Percentiles rank a stretch among this genome's conserved stretches.
Evolutionary conservation across 2,113 vertebrate genomes (phyloP).

Genomic region (Tragelaphus strepsiceros): DNA sequence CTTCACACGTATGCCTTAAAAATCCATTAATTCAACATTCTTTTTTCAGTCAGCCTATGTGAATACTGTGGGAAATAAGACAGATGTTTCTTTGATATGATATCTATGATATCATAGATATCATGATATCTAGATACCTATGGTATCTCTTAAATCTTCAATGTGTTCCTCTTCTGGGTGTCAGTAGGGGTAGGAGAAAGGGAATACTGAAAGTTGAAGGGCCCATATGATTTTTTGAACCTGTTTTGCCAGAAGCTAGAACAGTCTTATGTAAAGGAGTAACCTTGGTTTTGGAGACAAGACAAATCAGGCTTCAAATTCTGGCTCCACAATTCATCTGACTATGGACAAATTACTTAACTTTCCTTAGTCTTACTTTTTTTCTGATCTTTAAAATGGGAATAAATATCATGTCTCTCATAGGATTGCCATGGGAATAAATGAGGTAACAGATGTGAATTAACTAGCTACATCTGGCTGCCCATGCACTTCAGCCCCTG

Average conservation of each 20-base stretch:
- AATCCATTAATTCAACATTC: neutral
- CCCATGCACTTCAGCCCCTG: neutral
- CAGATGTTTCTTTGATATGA: neutral
- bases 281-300: neutral
- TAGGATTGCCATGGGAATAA: neutral
- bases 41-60: neutral
- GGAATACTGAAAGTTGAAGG: neutral
- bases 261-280: neutral
- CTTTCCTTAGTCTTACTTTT: neutral
- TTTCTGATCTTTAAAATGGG: neutral
- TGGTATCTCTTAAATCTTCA: neutral
- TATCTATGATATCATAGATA: too few relatives aligned
- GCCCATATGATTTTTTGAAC: neutral
- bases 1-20: neutral
- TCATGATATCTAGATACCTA: too few relatives aligned
- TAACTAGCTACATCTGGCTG: neutral
- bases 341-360: neutral
- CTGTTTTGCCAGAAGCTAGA: slow-evolving; percentile 15
- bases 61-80: neutral
- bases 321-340: neutral
- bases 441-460: neutral
- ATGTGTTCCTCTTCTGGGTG: neutral
- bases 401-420: neutral
- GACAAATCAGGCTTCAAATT: neutral
- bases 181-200: neutral